These are phyloP conservation scores for Dasypus novemcinctus DNA, from an alignment of 2,113 vertebrate genomes.

Conservation along the genomic window DNA sequence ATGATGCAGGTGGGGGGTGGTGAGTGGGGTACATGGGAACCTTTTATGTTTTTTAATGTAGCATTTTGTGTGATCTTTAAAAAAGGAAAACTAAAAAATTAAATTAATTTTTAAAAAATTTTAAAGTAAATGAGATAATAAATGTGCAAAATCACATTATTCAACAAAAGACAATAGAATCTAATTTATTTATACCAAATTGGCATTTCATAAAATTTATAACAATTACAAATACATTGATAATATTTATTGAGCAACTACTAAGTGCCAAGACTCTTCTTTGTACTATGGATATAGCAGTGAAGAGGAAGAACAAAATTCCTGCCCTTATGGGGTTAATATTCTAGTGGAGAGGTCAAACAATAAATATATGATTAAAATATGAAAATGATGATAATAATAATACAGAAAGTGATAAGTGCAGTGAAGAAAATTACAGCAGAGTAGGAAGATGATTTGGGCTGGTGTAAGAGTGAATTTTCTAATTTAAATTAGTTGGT, in stretches of 20 bases:
- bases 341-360: neutral
- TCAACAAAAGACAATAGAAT: neutral
- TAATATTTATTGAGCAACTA: neutral
- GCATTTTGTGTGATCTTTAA: no score
- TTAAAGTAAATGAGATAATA: neutral
- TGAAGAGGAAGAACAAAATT: neutral
- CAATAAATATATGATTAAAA: neutral
- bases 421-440: slow-evolving; percentile 3
- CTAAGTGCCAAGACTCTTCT: neutral
- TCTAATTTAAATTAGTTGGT: neutral
- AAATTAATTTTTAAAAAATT: no score
- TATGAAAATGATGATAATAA: neutral
- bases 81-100: no score
- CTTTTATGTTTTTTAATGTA: no score
- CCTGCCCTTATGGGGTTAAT: neutral
- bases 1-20: no score
- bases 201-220: neutral
- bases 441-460: neutral
- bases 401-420: neutral
- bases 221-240: neutral
- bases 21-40: no score
- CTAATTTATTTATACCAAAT: slow-evolving; percentile 20
- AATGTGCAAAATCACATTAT: neutral
- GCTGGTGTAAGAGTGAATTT: neutral
- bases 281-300: neutral